Evolutionary conservation across 2,888 invertebrate species (phyloP), one percentile per base, ranked within the genome.

Genomic region (Drosophila anomelani): DNA sequence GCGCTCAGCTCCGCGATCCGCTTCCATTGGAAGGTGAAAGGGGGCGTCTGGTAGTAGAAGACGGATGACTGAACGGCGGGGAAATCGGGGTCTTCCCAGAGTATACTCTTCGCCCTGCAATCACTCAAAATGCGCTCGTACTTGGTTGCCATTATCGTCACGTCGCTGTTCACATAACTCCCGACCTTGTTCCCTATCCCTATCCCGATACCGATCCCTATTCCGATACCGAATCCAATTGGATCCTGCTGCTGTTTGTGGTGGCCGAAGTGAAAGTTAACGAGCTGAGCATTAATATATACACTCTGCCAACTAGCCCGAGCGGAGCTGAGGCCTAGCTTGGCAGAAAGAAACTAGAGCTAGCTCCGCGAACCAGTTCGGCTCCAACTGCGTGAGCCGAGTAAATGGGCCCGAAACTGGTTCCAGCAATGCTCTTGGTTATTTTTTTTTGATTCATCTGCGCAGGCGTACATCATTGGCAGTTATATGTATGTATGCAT

Each of bases 41-140:
- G 97, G n/a, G 98, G 98, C 15, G 97, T 97, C 93, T 98, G 97
- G 93, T 98, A 97, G 92, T 98, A 98, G 92, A 98, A 98, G 9
- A 98, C 97, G 3, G 97, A 97, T 7, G 96, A 94, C 93, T 97
- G 97, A 10, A 95, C 95, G 4, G 97, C 97, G 4, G 97, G 96
- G 93, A 98, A 98, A 92, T 97, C 97, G 0, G 97, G 96, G 93
- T 98, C 98, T 93, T 97, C 97, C 96, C 97, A 98, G 23, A 97
- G 94, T 91, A 96, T 95, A 44, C 95, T 95, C 80, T 95, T 95
- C 93, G 96, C 95, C 91, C 96, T 94, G 93, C 97, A 97, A 86
- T 95, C 94, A 89, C 95, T 94, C 93, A 96, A 95, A 88, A 97
- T 96, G 75, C 96, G 95, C 93, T 97, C 97, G 95, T 96, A 97